phyloP scores from a whole-genome alignment of 37 sponge, comb jelly and placozoan species.

The Oopsacas minuta region DNA sequence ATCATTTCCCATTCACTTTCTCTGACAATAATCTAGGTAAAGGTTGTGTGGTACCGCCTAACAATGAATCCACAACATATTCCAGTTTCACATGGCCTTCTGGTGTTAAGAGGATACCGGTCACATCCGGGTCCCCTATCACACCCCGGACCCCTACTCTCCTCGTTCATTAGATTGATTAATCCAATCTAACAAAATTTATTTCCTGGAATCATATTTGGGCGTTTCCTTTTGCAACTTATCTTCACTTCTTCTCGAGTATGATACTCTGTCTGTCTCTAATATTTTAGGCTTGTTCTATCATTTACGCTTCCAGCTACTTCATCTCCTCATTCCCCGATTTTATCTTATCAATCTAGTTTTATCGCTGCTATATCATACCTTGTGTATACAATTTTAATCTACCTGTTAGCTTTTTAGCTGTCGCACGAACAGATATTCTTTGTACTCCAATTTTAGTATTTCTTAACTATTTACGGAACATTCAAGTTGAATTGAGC shows the following conservation, averaged over 20 bases:
- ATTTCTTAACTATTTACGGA: neutral
- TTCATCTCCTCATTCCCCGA: neutral
- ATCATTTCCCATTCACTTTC: neutral
- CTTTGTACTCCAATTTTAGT: neutral
- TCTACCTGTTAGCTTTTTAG: neutral
- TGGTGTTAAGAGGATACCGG: neutral
- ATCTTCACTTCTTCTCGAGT: neutral
- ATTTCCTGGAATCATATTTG: neutral
- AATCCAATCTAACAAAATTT: neutral
- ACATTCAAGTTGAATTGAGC: neutral
- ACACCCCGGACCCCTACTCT: neutral
- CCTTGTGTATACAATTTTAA: neutral
- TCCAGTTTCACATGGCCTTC: constrained; percentile 5
- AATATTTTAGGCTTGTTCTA: neutral
- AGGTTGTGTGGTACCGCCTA: neutral
- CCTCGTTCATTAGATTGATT: neutral
- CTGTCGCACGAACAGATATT: neutral
- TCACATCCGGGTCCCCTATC: neutral
- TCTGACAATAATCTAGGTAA: neutral
- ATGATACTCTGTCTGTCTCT: neutral
- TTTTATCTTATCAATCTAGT: neutral
- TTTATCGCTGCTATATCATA: constrained; percentile 18
- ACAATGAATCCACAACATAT: neutral
- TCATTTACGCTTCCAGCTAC: neutral
- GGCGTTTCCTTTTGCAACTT: neutral